phyloP scores from a whole-genome alignment of 2,888 invertebrate genomes.

The Nomada fabriciana region DNA sequence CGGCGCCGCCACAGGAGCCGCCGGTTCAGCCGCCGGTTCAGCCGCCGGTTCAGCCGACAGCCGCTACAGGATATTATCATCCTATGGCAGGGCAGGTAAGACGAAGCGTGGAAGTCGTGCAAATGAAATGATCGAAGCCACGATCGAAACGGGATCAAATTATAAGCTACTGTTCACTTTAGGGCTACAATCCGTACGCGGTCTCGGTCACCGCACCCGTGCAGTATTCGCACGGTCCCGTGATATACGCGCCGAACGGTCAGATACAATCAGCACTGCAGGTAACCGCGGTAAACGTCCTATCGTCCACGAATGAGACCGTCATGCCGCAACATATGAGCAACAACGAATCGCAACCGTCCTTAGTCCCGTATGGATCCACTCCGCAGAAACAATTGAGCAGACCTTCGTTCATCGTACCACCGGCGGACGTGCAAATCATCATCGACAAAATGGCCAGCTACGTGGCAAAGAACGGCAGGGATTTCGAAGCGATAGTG shows the following conservation, averaged over 20 bases:
- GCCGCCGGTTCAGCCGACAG: constrained; percentile 69
- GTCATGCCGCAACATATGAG: constrained; percentile 30
- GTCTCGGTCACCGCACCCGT: constrained; percentile 71
- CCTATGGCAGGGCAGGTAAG: constrained; percentile 76
- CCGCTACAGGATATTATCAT: constrained; percentile 77
- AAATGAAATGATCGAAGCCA: too few species aligned
- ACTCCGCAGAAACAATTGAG: constrained; percentile 82
- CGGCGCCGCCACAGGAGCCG: constrained; percentile 72
- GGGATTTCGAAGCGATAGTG: constrained; percentile 95
- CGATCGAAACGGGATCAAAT: background rate
- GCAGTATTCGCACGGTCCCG: constrained; percentile 82
- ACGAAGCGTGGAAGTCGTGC: too few species aligned
- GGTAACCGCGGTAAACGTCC: constrained; percentile 36
- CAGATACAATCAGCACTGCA: constrained; percentile 73
- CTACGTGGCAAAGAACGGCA: constrained; percentile 98
- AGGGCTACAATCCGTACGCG: constrained; percentile 75
- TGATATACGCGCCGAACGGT: constrained; percentile 80
- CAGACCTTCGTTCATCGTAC: constrained; percentile 86
- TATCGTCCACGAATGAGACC: constrained; percentile 52
- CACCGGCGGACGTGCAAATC: constrained; percentile 92
- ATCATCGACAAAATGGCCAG: constrained; percentile 98
- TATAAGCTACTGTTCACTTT: constrained; percentile 24
- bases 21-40: constrained; percentile 74
- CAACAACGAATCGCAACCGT: constrained; percentile 60
- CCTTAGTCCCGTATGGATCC: constrained; percentile 82